Evolutionary conservation across 92 coral and sea anemone genomes (phyloP).

Genomic region (Epizoanthus ramosus): DNA sequence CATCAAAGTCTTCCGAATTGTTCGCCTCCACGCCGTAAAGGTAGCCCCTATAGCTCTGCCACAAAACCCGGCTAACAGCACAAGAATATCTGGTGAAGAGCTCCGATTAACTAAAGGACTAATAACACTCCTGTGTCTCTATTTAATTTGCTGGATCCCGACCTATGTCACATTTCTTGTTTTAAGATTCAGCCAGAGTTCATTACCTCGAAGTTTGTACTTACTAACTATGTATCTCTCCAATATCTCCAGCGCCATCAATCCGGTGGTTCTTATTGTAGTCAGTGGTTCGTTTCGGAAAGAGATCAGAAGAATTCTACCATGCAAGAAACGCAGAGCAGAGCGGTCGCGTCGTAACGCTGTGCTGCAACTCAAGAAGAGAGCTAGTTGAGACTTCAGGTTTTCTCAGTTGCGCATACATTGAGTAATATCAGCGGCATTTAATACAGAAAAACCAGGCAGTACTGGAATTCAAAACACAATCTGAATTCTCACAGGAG

Average conservation of each 20-base stretch:
- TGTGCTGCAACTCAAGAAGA: not conserved
- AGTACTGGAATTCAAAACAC: too few relatives aligned
- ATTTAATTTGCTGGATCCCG: conserved; percentile 16
- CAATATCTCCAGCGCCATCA: conserved; percentile 9
- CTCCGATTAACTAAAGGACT: conserved; percentile 10
- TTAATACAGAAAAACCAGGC: too few relatives aligned
- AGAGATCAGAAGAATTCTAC: not conserved
- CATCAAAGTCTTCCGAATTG: conserved; percentile 20
- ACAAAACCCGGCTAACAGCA: not conserved
- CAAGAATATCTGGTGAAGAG: conserved; percentile 16
- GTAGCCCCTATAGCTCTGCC: not conserved
- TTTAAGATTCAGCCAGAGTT: not conserved
- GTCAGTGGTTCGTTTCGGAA: conserved; percentile 16
- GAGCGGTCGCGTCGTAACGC: not conserved
- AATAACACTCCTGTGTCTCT: not conserved
- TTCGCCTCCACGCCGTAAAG: conserved; percentile 17
- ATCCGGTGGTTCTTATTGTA: not conserved
- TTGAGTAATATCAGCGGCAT: too few relatives aligned
- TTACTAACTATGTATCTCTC: conserved; percentile 2
- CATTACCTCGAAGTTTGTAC: conserved; percentile 2
- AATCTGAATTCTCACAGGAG: too few relatives aligned
- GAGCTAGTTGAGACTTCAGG: too few relatives aligned
- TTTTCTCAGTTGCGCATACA: too few relatives aligned
- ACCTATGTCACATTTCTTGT: conserved; percentile 9
- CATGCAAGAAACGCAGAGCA: not conserved